Evolutionary conservation across 2,888 invertebrate genomes (phyloP).

Genomic region (Coelopa pilipes): DNA sequence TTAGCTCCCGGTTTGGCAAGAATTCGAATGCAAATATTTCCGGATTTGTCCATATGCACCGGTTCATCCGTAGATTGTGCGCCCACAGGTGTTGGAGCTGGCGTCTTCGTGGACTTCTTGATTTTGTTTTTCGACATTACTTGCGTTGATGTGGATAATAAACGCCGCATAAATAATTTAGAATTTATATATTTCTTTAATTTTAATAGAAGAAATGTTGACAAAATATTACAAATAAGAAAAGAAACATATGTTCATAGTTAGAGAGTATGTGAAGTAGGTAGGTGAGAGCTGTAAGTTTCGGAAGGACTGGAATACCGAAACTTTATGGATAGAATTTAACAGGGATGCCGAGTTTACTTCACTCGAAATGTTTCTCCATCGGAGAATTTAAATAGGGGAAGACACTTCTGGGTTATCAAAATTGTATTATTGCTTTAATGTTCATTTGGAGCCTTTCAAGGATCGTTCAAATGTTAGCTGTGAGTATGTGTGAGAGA

Average conservation of each 20-base stretch:
- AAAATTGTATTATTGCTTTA: too few relatives aligned
- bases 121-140: constrained; percentile 58
- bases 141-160: constrained; percentile 13
- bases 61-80: constrained; percentile 46
- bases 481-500: too few relatives aligned
- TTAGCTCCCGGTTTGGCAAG: constrained; percentile 82
- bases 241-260: constrained; percentile 33
- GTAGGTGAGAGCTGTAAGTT: neutral
- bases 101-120: constrained; percentile 43
- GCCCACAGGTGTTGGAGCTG: neutral
- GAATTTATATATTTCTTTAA: neutral
- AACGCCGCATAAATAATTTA: constrained; percentile 15
- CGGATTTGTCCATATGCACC: constrained; percentile 69
- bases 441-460: too few relatives aligned
- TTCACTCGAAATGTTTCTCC: too few relatives aligned
- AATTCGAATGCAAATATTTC: constrained; percentile 73
- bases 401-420: too few relatives aligned
- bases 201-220: too few relatives aligned
- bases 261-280: neutral
- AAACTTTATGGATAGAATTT: too few relatives aligned
- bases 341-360: too few relatives aligned
- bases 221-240: neutral
- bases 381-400: too few relatives aligned
- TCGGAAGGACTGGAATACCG: neutral
- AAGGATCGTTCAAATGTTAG: too few relatives aligned